phyloP scores from a whole-genome alignment of 2,797 vertebrate species.

The Eulemur coronatus region DNA sequence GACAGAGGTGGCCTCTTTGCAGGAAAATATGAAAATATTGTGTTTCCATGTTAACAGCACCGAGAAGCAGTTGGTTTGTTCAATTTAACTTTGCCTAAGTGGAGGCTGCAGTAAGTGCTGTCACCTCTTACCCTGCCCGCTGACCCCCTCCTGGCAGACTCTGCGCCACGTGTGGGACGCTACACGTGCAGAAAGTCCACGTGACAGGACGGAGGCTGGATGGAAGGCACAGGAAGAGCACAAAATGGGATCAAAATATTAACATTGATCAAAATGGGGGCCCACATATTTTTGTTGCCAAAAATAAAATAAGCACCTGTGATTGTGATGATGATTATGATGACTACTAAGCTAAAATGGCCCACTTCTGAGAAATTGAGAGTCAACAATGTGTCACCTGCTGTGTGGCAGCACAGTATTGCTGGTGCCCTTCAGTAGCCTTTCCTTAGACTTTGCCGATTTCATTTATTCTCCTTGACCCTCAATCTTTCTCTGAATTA shows the following conservation, averaged over 20 bases:
- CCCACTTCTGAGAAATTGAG: background rate
- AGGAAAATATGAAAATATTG: background rate
- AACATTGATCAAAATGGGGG: background rate
- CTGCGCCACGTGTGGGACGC: rapidly evolving
- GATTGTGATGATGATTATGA: background rate
- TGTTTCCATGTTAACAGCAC: background rate
- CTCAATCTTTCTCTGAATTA: background rate
- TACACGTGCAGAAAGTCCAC: background rate
- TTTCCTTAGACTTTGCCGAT: background rate
- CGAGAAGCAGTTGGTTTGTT: background rate
- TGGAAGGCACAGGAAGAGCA: background rate
- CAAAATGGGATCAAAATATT: background rate
- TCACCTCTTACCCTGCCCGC: background rate
- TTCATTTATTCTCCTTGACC: background rate
- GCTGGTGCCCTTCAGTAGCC: background rate
- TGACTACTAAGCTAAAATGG: background rate
- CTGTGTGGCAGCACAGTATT: background rate
- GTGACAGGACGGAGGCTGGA: background rate
- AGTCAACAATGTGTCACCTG: background rate
- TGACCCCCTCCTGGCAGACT: background rate
- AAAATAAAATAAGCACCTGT: background rate
- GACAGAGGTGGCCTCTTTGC: background rate
- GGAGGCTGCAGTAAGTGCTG: background rate
- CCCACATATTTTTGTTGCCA: background rate
- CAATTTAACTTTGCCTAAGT: background rate